Evolutionary conservation across 2,888 invertebrate species (phyloP).

Genomic region (Agonopterix heracliana): DNA sequence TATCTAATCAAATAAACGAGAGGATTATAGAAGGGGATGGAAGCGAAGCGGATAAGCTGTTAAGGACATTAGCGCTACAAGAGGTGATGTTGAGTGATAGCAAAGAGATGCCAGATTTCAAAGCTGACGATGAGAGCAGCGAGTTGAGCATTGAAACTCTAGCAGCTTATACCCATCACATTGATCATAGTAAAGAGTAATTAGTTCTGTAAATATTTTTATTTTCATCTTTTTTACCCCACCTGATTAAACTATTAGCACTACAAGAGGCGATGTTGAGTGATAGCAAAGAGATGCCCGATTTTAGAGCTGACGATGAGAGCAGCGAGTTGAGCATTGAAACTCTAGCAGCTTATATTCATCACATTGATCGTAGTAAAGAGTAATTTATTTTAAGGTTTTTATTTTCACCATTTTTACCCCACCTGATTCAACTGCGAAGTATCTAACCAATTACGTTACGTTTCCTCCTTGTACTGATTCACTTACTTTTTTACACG

Average conservation of each 20-base stretch:
- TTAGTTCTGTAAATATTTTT: too few relatives aligned
- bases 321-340: slow-evolving; percentile 21
- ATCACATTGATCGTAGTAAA: neutral
- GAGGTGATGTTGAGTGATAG: slow-evolving; percentile 39
- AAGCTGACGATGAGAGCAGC: neutral
- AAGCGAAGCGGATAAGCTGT: slow-evolving; percentile 44
- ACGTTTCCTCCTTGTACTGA: too few relatives aligned
- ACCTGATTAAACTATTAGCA: slow-evolving; percentile 25
- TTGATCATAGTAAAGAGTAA: neutral
- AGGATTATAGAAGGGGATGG: slow-evolving; percentile 44
- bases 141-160: slow-evolving; percentile 26
- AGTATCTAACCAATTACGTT: too few relatives aligned
- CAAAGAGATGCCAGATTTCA: slow-evolving; percentile 7
- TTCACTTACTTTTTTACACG: too few relatives aligned
- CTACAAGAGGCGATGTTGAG: slow-evolving; percentile 47
- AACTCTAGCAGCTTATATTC: slow-evolving; percentile 22
- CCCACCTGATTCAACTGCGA: too few relatives aligned
- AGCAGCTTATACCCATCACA: slow-evolving; percentile 16
- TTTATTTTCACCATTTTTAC: too few relatives aligned
- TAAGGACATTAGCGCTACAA: slow-evolving; percentile 50
- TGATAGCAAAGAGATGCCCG: slow-evolving; percentile 11
- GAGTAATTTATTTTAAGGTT: too few relatives aligned
- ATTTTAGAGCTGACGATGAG: neutral
- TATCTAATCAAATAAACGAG: slow-evolving; percentile 56
- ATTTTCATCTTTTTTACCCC: too few relatives aligned